phyloP scores from a whole-genome alignment of 23 tunicate species.

The Pegea sp. region DNA sequence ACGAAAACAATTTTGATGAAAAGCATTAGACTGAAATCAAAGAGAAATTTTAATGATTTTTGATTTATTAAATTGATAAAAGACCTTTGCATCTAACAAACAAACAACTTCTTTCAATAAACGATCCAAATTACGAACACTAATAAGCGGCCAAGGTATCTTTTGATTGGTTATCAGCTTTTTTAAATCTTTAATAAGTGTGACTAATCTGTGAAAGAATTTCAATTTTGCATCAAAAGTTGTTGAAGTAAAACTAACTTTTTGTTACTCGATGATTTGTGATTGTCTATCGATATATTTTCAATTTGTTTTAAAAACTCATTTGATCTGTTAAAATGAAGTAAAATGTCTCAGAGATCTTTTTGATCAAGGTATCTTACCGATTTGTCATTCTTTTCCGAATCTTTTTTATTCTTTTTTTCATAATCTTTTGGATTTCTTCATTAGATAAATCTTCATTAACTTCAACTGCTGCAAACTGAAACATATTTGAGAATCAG shows the following conservation, averaged over 20 bases:
- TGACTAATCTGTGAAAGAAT: slow-evolving; percentile 45
- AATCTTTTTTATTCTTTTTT: slow-evolving; percentile 55
- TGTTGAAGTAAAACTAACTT: slow-evolving; percentile 18
- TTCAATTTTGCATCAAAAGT: no score
- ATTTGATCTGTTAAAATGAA: slow-evolving; percentile 19
- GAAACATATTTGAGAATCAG: no score
- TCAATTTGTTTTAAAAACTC: slow-evolving; percentile 45
- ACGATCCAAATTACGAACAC: slow-evolving; percentile 53
- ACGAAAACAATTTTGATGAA: slow-evolving; percentile 29
- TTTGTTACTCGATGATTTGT: slow-evolving; percentile 15
- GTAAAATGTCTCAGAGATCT: background rate
- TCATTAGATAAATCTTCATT: no score
- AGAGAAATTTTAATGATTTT: no score
- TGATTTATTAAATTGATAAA: no score
- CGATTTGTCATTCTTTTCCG: slow-evolving; percentile 40
- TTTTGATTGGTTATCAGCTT: slow-evolving; percentile 45
- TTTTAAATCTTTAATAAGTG: slow-evolving; percentile 48
- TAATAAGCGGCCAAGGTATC: slow-evolving; percentile 81
- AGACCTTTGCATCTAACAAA: slow-evolving; percentile 45
- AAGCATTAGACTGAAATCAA: no score
- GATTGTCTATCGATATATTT: slow-evolving; percentile 3
- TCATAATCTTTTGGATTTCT: slow-evolving; percentile 52
- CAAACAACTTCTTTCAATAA: slow-evolving; percentile 57
- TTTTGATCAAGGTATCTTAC: slow-evolving; percentile 1
- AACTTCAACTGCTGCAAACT: no score